Conservation (phyloP, 2,888 invertebrate species). For the Tetramorium bicarinatum region DNA sequence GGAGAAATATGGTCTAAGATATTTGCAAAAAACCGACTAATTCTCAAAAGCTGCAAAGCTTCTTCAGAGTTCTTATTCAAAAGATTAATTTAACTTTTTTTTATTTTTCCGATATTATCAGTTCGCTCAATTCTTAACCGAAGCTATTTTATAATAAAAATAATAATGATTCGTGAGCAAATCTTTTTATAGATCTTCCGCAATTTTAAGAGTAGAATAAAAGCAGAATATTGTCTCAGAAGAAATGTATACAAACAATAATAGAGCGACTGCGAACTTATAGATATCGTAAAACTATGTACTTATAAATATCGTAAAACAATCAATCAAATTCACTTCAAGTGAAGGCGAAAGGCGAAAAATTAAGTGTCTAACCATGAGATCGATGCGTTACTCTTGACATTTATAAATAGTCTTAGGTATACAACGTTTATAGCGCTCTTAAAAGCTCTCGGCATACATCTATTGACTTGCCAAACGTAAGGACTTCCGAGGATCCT, state of each 20-base stretch:
- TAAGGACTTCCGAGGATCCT: constrained; percentile 45
- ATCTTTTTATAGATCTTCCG: not conserved
- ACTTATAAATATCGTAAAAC: constrained; percentile 31
- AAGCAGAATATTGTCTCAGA: not conserved
- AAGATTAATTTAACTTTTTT: constrained; percentile 1
- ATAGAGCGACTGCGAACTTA: not conserved
- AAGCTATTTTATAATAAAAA: not conserved
- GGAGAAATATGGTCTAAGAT: not conserved
- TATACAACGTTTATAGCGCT: constrained; percentile 59
- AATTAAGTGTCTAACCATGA: constrained; percentile 59
- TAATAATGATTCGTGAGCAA: not conserved
- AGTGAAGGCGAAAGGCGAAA: constrained; percentile 43
- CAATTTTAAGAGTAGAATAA: not conserved
- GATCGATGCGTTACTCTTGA: constrained; percentile 66
- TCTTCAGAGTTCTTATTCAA: not conserved
- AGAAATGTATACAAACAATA: not conserved
- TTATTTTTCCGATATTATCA: not conserved
- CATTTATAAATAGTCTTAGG: constrained; percentile 64
- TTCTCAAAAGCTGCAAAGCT: not conserved
- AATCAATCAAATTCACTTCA: constrained; percentile 35
- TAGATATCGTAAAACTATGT: constrained; percentile 29
- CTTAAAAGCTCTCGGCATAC: constrained; percentile 63
- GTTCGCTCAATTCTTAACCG: not conserved
- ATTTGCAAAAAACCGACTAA: not conserved
- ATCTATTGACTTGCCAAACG: constrained; percentile 59